These are phyloP conservation scores for Alligator mississippiensis DNA, from an alignment of 2,113 vertebrate genomes.

Conservation along the genomic window DNA sequence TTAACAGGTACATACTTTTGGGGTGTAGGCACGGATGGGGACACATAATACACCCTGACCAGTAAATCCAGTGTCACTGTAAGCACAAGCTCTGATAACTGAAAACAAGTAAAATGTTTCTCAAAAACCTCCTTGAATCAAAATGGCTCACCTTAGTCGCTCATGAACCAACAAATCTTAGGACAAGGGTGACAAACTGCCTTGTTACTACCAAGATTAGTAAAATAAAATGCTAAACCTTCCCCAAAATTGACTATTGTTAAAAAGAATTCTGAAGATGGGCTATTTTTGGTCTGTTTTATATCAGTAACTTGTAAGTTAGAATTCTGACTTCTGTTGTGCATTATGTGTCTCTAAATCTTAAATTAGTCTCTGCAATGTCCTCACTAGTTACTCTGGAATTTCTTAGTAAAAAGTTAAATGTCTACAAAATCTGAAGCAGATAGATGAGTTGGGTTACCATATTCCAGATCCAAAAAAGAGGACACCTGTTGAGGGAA, in stretches of 20 bases:
- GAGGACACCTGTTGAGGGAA: no score
- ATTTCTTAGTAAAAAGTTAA: neutral
- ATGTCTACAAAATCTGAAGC: neutral
- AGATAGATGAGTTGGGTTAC: neutral
- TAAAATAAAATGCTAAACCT: neutral
- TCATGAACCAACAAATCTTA: neutral
- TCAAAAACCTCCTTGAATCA: neutral
- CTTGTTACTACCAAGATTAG: neutral
- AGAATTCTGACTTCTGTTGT: neutral
- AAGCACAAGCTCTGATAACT: neutral
- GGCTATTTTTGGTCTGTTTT: neutral
- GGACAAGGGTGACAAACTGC: neutral
- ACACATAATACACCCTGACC: fast-evolving
- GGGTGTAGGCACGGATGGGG: neutral
- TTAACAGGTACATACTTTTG: neutral
- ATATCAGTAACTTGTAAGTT: neutral
- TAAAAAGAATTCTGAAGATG: neutral
- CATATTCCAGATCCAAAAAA: neutral
- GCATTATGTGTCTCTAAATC: neutral
- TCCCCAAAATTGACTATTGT: neutral
- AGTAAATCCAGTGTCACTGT: neutral
- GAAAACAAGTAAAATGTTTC: neutral
- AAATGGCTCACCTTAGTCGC: neutral
- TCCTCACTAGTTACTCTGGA: neutral
- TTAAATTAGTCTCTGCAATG: neutral